Evolutionary conservation across 2,888 invertebrate species (phyloP), one percentile per base, ranked within the genome.

Genomic region (Ormyrus nitidulus): DNA sequence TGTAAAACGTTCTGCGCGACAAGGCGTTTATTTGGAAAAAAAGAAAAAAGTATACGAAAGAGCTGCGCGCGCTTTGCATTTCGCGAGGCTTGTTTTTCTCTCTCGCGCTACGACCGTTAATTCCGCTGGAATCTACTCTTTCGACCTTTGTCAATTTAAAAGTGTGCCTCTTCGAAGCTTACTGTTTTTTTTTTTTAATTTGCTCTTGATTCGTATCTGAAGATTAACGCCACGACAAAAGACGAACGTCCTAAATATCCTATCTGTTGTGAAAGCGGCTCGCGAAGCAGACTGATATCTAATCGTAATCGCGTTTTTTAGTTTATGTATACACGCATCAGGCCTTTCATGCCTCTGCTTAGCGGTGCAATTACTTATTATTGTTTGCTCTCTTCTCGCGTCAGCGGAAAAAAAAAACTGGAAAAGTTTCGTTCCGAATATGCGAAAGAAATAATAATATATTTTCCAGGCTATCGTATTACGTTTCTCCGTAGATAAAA

Each of bases 241-340:
- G 71, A 53, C 11, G 44, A 74, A 74, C n/a, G 73, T 9, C 66
- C 72, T 54, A 72, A 64, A 74, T 74, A 69, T 73, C 51, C 51
- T 68, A 74, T 74, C 79, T 59, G 19, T 19, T 19, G 19, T 19
- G 19, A 19, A 19, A 19, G 19, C n/a, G 44, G 7, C 10, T 58
- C 46, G 51, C 10, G 11, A 9, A 5, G 56, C 10, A 5, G 54
- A 7, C 34, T 34, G 6, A 34, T 56, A 78, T 72, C 77, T 68
- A 71, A 77, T 77, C 64, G 54, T 49, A 72, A 66, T 72, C 77
- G 34, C n/a, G 13, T 11, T 19, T 19, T 19, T 19, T 19, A 19
- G 19, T 19, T 19, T 19, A 19, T 19, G 54, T 0, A 13, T 8
- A 6, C 8, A 13, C 9, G 49, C 11, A 8, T 34, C 51, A 10